A percentile compares a stretch with the other conserved stretches of the same genome.
Conservation (phyloP, 2,888 invertebrate species). For the Gordius sp. region DNA sequence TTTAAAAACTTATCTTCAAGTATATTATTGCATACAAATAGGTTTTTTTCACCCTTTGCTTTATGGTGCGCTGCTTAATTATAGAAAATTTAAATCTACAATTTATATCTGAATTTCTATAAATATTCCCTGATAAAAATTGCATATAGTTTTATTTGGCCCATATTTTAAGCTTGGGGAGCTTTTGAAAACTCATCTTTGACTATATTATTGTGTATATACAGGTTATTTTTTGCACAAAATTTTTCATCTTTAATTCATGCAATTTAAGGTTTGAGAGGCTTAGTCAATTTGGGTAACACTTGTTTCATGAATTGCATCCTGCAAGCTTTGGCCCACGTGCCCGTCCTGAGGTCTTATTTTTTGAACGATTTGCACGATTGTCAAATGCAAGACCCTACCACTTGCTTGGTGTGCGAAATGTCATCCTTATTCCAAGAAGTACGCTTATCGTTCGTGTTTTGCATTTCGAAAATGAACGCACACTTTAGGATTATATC, state of each 20-base stretch:
- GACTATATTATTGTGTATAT: background rate
- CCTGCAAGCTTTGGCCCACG: conserved; percentile 75
- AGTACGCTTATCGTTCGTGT: too few relatives aligned
- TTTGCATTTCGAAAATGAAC: conserved; percentile 14
- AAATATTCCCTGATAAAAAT: too few relatives aligned
- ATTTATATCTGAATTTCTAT: too few relatives aligned
- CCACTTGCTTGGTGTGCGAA: conserved; percentile 56
- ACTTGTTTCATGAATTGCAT: conserved; percentile 98
- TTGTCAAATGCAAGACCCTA: conserved; percentile 40
- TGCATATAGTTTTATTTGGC: too few relatives aligned
- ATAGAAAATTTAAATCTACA: too few relatives aligned
- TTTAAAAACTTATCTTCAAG: too few relatives aligned
- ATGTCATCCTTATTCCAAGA: conserved; percentile 80
- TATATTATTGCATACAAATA: too few relatives aligned
- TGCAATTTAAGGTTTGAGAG: conserved; percentile 48
- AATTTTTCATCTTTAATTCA: background rate
- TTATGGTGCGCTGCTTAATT: too few relatives aligned
- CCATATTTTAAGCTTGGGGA: too few relatives aligned
- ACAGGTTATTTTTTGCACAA: background rate
- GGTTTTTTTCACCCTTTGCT: too few relatives aligned
- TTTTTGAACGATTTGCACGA: conserved; percentile 73
- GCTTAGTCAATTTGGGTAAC: conserved; percentile 73
- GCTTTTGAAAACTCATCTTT: too few relatives aligned
- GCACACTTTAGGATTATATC: conserved; percentile 1
- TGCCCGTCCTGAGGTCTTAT: conserved; percentile 70